phyloP scores from a whole-genome alignment of 2,113 vertebrate species.

The zebrafish (Danio rerio) region GRCz12tu NC_133183.1:27735001-27735500 shows the following conservation, averaged over 20 bases:
- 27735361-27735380: no score
- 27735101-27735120: background rate
- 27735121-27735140: background rate
- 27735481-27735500: background rate
- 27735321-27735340: background rate
- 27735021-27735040: background rate
- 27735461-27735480: background rate
- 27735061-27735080: background rate
- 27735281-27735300: background rate
- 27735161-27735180: background rate
- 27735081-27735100: background rate
- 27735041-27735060: background rate
- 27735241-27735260: no score
- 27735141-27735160: background rate
- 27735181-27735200: background rate
- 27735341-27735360: background rate
- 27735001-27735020: background rate
- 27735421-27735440: background rate
- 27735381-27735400: no score
- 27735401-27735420: background rate
- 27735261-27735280: background rate
- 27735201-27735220: background rate
- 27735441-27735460: background rate
- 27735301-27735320: background rate
- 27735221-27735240: background rate